phyloP scores from a whole-genome alignment of 1,140 invertebrate species.

The Aplysia californica region DNA sequence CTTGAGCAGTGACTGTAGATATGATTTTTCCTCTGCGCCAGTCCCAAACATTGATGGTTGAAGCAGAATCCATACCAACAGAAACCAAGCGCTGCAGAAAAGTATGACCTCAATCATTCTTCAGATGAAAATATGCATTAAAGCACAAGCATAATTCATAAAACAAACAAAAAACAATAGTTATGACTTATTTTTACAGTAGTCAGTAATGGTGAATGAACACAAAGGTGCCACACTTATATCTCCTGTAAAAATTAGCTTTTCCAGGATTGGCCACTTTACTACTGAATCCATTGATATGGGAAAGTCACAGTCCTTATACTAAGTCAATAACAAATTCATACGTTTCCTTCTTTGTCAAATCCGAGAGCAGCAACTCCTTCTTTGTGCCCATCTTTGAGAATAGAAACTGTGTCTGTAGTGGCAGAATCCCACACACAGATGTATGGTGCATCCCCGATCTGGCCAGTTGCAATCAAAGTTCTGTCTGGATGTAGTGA shows the following conservation, averaged over 20 bases:
- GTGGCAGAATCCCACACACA: slow-evolving; percentile 65
- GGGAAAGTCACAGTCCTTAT: no score
- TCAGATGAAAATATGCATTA: neutral
- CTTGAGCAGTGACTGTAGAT: slow-evolving; percentile 58
- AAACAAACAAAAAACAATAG: slow-evolving; percentile 8
- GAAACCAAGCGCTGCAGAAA: slow-evolving; percentile 60
- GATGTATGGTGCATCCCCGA: slow-evolving; percentile 65
- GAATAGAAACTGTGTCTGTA: slow-evolving; percentile 61
- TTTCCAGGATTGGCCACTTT: no score
- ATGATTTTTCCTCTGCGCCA: slow-evolving; percentile 68
- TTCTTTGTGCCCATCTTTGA: slow-evolving; percentile 65
- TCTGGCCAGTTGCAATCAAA: slow-evolving; percentile 66
- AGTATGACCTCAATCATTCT: neutral
- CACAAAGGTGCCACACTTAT: no score
- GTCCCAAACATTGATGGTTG: slow-evolving; percentile 67
- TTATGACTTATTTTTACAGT: no score
- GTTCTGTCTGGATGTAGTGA: slow-evolving; percentile 63
- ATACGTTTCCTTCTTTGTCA: slow-evolving; percentile 61
- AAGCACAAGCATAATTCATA: neutral
- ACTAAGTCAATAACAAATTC: slow-evolving; percentile 10
- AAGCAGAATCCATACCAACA: slow-evolving; percentile 62
- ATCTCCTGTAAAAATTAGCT: no score
- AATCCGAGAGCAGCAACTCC: slow-evolving; percentile 62
- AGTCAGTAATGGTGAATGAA: no score
- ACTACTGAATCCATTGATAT: no score